Conservation (phyloP, 2,888 invertebrate genomes). For the Chymomyza fuscimana region DNA sequence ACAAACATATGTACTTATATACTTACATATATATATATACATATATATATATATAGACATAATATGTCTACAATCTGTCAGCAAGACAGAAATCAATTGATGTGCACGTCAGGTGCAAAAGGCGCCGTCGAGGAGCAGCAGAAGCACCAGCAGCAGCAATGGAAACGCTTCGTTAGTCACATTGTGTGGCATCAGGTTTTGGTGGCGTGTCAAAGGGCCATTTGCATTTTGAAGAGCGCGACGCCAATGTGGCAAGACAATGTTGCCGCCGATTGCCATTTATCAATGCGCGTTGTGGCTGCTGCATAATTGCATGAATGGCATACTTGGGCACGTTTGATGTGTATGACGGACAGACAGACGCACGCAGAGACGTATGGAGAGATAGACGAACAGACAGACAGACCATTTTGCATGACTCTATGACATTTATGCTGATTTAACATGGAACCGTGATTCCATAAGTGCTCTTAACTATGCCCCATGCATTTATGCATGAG, state of each 20-base stretch:
- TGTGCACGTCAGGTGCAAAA: conserved; percentile 1
- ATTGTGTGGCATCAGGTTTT: conserved; percentile 11
- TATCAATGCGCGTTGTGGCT: conserved; percentile 56
- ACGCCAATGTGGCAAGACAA: conserved; percentile 20
- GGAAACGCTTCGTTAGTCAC: background rate
- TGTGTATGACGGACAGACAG: background rate
- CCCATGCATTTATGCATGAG: conserved; percentile 37
- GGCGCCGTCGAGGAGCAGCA: conserved; percentile 17
- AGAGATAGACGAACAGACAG: background rate
- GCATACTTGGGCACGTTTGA: conserved; percentile 64
- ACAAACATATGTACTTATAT: conserved; percentile 12
- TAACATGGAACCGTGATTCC: conserved; percentile 31
- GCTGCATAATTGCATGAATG: conserved; percentile 60
- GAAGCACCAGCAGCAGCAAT: too few relatives aligned
- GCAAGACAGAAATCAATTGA: conserved; percentile 61
- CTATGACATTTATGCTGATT: conserved; percentile 48
- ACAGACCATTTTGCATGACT: conserved; percentile 3
- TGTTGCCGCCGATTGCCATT: conserved; percentile 61
- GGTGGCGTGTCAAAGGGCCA: conserved; percentile 67
- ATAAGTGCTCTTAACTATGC: background rate
- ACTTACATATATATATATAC: conserved; percentile 25
- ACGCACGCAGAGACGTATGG: too few relatives aligned
- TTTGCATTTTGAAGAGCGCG: conserved; percentile 66
- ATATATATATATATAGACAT: conserved; percentile 16
- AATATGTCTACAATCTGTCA: conserved; percentile 43